phyloP scores from a whole-genome alignment of 1,140 invertebrate genomes.

The Drosophila burlai region DNA sequence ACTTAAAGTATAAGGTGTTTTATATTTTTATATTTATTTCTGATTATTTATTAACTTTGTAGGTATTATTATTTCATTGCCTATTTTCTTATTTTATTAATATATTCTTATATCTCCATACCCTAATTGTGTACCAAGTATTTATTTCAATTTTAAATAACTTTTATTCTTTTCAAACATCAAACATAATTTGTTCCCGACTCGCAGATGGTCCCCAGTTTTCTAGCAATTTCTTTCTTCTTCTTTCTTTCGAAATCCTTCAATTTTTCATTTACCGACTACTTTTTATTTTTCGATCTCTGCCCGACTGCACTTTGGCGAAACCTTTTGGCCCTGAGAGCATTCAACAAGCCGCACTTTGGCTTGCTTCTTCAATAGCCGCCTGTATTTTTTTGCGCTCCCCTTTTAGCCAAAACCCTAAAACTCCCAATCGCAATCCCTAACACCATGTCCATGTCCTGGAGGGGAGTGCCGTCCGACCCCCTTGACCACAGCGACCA shows the following conservation, averaged over 20 bases:
- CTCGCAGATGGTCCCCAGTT: not conserved
- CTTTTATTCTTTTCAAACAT: not conserved
- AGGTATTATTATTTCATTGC: no score
- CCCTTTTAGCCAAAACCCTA: not conserved
- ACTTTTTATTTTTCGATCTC: slow-evolving; percentile 1
- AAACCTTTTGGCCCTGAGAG: slow-evolving; percentile 29
- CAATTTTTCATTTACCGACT: not conserved
- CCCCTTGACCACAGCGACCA: slow-evolving; percentile 44
- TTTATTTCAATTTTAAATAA: no score
- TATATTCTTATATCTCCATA: no score
- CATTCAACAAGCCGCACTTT: slow-evolving; percentile 18
- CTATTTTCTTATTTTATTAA: no score
- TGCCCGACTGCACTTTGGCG: slow-evolving; percentile 5
- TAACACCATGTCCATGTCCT: not conserved
- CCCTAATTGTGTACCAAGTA: no score
- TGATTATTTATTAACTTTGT: no score
- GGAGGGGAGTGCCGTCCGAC: not conserved
- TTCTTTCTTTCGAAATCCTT: not conserved
- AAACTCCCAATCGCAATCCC: not conserved
- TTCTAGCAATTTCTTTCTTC: not conserved
- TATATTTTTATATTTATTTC: not conserved
- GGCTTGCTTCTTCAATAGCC: slow-evolving; percentile 5
- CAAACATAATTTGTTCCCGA: not conserved
- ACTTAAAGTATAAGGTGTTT: not conserved
- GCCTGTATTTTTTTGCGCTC: not conserved